Base-by-base conservation (phyloP, 2,113 vertebrate species). In the Ochotona curzoniae region DNA sequence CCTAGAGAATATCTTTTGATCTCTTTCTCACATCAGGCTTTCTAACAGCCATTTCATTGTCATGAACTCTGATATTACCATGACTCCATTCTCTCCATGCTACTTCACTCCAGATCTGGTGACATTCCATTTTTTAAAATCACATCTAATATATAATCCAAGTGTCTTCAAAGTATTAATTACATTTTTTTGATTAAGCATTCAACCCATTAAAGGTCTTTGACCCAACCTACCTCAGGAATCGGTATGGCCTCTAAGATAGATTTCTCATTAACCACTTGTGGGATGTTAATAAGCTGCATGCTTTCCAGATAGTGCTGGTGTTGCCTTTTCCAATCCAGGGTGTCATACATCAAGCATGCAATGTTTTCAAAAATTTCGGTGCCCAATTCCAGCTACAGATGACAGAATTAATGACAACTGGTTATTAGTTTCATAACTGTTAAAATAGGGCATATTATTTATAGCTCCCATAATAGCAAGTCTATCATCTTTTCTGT, bases 291-390 rank as follows among this genome's bases (percentile, higher is more conserved):
- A 95, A 99, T 96, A 71, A 99, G 95, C 80, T 92, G 96, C 79
- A 98, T 97, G 74, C 93, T 98, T 95, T 98, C 95, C 82, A 98
- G 89, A 92, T 99, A 99, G 94, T 98, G 98, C 90, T 96, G 95
- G 95, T 99, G 97, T 80, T 99, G 99, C 90, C 98, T 97, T 87
- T 98, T 98, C 99, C 99, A 99, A 18, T 98, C 98, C 97, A 99
- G 95, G 80, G 96, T 98, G 96, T 99, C 98, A 57, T 99, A 99
- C 96, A 99, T 98, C 80, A 99, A 97, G 94, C 93, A 98, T 89
- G 99, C 99, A 87, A 99, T 93, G 1, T 95, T 97, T 49, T 99
- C 98, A 98, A 99, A 99, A 51, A 99, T 93, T 0, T 3, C 47
- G 0, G 98, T 98, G 70, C 99, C 99, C 87, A 98, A 89, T 28